Conservation (phyloP, 2,888 invertebrate genomes). For the Rhagonycha lutea region DNA sequence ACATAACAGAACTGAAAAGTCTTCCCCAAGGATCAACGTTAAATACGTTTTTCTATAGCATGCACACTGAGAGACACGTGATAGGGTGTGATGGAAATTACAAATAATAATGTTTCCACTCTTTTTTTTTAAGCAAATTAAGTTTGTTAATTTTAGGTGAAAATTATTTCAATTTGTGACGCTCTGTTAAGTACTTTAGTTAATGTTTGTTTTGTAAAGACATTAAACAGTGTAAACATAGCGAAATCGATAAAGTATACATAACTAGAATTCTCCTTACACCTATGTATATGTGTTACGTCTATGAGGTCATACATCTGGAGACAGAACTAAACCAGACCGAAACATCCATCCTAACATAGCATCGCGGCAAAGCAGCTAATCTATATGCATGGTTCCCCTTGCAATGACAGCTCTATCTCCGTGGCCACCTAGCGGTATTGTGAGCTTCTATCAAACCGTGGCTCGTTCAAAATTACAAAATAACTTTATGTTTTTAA, state of each 20-base stretch:
- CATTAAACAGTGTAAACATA: neutral
- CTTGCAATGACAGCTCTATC: constrained; percentile 54
- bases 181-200: neutral
- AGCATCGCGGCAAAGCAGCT: constrained; percentile 56
- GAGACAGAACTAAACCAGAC: constrained; percentile 30
- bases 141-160: neutral
- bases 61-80: constrained; percentile 13
- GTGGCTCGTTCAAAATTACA: constrained; percentile 29
- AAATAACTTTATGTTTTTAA: neutral
- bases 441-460: constrained; percentile 33
- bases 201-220: neutral
- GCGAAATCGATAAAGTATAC: constrained; percentile 24
- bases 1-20: constrained; percentile 29
- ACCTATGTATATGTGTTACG: constrained; percentile 11
- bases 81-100: constrained; percentile 12
- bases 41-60: constrained; percentile 25
- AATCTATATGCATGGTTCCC: constrained; percentile 61
- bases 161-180: neutral
- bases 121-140: neutral
- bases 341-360: constrained; percentile 34
- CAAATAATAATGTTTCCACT: neutral
- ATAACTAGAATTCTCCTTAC: constrained; percentile 24
- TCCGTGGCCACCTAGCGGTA: constrained; percentile 50
- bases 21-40: constrained; percentile 28
- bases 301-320: constrained; percentile 30